Base-by-base conservation (phyloP, 1,140 invertebrate genomes). In the Babylonia areolata region DNA sequence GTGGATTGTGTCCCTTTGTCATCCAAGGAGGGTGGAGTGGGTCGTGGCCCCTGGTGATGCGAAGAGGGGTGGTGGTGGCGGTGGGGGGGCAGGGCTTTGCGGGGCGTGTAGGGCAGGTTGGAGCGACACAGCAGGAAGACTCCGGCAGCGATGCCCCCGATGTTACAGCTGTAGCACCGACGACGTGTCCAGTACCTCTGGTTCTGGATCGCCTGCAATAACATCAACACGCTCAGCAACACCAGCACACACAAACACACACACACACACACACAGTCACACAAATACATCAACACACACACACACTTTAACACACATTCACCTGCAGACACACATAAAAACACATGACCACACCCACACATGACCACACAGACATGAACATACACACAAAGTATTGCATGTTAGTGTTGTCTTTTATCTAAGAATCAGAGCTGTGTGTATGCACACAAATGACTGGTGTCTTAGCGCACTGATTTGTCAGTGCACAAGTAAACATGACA, bases 91-190 rank as follows among this genome's bases (percentile, higher is more conserved):
- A 28, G 1, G n/a, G 23, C 6, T 20, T n/a, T 17, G 35, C 28
- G 40, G 33, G n/a, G 64, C 0, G 33, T 31, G 39, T 42, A 84
- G 81, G 85, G 33, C 1, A 71, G 3, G n/a, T 64, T 28, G 31
- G 92, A 93, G 78, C 93, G 85, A 64, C 87, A 86, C 42, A 94
- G 87, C 12, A 93, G 77, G 84, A 90, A 94, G 3, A 94, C 89
- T 33, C 86, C 89, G 0, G 91, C 92, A 42, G 89, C 84, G 71
- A 94, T 86, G 28, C 93, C 93, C 35, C 93, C 93, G 33, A 94
- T 91, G 85, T 93, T 94, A 5, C 93, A 91, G n/a, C 87, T 90
- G 2, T 91, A 78, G 54, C 90, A 87, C 15, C 87, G 88, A 9
- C 87, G 88, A 37, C 91, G 88, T 71, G 90, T 89, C 93, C 93